Evolutionary conservation across 1,140 invertebrate species (phyloP).

Genomic region (Drosophila trapezifrons): DNA sequence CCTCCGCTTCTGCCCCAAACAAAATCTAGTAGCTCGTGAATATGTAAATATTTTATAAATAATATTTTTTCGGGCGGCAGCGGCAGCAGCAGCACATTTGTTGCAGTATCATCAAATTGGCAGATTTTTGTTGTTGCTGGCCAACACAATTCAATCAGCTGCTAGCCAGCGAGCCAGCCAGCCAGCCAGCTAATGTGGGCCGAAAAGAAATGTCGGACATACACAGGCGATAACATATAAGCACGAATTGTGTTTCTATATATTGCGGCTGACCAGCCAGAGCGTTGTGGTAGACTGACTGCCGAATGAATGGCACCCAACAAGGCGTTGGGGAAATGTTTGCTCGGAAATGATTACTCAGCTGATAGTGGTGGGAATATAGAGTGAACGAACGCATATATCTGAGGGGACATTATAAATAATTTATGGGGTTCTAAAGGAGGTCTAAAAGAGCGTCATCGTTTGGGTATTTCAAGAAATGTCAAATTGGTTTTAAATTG

Average conservation of each 20-base stretch:
- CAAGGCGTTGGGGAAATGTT: constrained; percentile 45
- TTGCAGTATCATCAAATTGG: constrained; percentile 81
- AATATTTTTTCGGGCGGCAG: constrained; percentile 69
- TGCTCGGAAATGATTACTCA: constrained; percentile 22
- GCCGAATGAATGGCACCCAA: constrained; percentile 60
- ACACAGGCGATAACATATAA: constrained; percentile 31
- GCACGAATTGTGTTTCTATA: constrained; percentile 22
- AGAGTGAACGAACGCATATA: constrained; percentile 26
- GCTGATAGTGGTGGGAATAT: constrained; percentile 22
- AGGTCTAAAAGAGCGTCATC: constrained; percentile 2
- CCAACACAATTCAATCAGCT: constrained; percentile 82
- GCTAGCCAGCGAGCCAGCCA: constrained; percentile 52
- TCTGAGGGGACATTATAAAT: constrained; percentile 4
- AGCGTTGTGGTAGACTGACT: constrained; percentile 56
- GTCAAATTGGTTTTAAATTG: neutral
- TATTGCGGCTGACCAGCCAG: constrained; percentile 19
- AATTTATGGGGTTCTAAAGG: neutral
- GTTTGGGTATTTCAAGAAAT: neutral
- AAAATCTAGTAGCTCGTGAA: constrained; percentile 19
- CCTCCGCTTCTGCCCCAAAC: constrained; percentile 20
- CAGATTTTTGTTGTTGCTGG: constrained; percentile 75
- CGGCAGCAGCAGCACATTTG: constrained; percentile 61
- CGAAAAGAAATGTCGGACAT: constrained; percentile 28
- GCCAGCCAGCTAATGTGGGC: constrained; percentile 50
- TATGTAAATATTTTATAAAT: constrained; percentile 64